Percentiles rank a stretch among this genome's conserved stretches.
Evolutionary conservation across 2,797 vertebrate genomes (phyloP).

Genomic region (Spondyliosoma cantharus): DNA sequence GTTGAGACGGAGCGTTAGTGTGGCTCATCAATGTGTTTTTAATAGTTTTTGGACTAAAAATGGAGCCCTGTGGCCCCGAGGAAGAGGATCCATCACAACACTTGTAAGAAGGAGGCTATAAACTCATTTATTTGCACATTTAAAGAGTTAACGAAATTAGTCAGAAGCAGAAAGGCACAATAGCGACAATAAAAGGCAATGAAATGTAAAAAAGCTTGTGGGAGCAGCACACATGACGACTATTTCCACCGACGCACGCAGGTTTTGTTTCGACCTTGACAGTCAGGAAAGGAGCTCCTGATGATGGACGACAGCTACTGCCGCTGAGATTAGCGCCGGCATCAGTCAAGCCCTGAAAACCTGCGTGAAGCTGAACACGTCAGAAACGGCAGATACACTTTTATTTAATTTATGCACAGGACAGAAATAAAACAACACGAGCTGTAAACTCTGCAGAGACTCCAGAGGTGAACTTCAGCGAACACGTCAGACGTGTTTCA

Average conservation of each 20-base stretch:
- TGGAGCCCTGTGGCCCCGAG: background rate
- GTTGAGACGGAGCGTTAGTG: background rate
- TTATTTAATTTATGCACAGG: background rate
- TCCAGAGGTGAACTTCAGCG: background rate
- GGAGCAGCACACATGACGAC: too few species aligned
- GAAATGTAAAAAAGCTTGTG: too few species aligned
- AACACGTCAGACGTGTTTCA: background rate
- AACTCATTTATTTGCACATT: background rate
- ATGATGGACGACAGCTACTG: background rate
- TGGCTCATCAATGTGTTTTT: background rate
- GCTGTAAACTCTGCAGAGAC: background rate
- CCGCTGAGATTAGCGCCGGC: background rate
- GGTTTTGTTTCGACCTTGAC: background rate
- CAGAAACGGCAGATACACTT: background rate
- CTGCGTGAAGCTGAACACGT: background rate
- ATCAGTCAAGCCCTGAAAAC: background rate
- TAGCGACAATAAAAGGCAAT: too few species aligned
- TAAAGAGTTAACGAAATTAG: too few species aligned
- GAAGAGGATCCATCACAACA: background rate
- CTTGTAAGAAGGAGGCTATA: background rate
- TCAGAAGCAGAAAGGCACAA: too few species aligned
- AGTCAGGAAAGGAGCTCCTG: background rate
- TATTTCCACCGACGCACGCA: background rate
- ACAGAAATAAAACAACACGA: background rate
- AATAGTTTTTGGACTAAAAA: background rate